Evolutionary conservation across 2,888 invertebrate species (phyloP), one percentile per base, ranked within the genome.

Genomic region (Orthosia gothica): DNA sequence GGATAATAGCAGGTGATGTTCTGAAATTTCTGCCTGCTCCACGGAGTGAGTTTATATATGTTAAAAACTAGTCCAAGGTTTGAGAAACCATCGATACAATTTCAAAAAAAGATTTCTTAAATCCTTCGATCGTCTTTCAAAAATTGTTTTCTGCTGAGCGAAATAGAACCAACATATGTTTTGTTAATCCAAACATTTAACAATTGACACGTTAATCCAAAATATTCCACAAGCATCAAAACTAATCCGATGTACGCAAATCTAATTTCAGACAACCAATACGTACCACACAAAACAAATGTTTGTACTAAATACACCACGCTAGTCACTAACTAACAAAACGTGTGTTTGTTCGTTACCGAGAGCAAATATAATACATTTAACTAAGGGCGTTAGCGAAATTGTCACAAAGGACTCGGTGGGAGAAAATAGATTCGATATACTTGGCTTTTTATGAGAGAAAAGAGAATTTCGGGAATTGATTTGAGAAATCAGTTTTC

Each of bases 291-390:
- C 57, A 61, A 61, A 65, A 63, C 82, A 75, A 86, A 85, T 83
- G 69, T 86, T 79, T 77, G 55, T 64, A 68, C 52, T 73, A 72
- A 75, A 81, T 70, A 81, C 74, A 71, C 62, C 57, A 69, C 61
- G 16, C 77, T 26, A 66, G 80, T 80, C 79, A 18, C 76, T 70
- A 82, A 83, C 84, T 77, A 85, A 83, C 84, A 83, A 85, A 77
- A 83, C 67, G 74, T 20, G 7, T 85, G 67, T 85, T 76, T 76
- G 82, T 83, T 82, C 83, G 76, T 82, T 83, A 86, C 72, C 50
- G 50, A 82, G 62, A 72, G 57, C 64, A 81, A 86, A 85, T 71
- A 81, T 68, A 58, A 74, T 70, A 76, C 61, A 71, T 76, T 54
- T 5, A 58, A 65, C 52, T 47, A 57, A 71, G 55, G 62, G 65